Evolutionary conservation across 2,797 vertebrate genomes (phyloP).

Genomic region (Artibeus lituratus): DNA sequence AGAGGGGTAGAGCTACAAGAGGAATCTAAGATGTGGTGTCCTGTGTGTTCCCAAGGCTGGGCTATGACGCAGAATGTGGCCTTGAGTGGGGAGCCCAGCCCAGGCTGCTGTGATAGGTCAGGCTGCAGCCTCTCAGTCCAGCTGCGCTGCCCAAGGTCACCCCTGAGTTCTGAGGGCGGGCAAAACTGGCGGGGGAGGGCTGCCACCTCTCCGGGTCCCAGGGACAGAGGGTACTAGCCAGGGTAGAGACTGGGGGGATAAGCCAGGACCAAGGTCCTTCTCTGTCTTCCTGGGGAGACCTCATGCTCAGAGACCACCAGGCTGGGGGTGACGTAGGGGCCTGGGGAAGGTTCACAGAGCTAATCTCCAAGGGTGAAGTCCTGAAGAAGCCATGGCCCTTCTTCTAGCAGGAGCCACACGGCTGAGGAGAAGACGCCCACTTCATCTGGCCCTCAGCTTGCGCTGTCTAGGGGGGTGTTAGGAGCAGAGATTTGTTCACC

Average conservation of each 20-base stretch:
- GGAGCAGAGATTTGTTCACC: neutral
- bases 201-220: neutral
- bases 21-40: neutral
- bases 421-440: neutral
- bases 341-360: neutral
- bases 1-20: accelerated
- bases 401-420: neutral
- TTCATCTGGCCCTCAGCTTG: neutral
- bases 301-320: neutral
- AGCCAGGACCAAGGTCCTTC: neutral
- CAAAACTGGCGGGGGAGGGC: neutral
- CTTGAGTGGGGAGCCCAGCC: neutral
- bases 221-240: neutral
- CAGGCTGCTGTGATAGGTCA: slow-evolving; percentile 17
- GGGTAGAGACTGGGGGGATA: neutral
- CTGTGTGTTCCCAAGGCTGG: slow-evolving; percentile 11
- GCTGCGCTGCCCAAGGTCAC: neutral
- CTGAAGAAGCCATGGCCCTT: neutral
- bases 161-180: neutral
- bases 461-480: neutral
- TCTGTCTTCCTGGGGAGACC: neutral
- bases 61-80: slow-evolving; percentile 35
- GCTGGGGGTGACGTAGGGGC: neutral
- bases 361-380: neutral
- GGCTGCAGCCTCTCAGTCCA: neutral